Evolutionary conservation across 2,797 vertebrate genomes (phyloP).

Genomic region (Eutrigla gurnardus): DNA sequence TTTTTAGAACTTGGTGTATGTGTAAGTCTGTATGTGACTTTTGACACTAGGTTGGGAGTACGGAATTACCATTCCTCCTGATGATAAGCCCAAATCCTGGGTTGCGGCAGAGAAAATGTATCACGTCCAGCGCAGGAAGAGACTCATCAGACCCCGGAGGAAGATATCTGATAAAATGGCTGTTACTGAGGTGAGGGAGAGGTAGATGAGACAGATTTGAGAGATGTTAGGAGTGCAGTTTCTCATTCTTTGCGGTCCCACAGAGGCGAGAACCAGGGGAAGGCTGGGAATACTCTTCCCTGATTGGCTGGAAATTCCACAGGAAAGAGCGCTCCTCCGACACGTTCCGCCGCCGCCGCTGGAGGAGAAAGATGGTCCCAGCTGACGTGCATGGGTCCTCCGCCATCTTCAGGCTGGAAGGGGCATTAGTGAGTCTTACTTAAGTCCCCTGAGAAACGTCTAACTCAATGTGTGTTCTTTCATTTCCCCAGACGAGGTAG

Average conservation of each 20-base stretch:
- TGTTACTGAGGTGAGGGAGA: constrained; percentile 78
- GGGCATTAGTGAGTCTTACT: constrained; percentile 88
- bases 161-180: constrained; percentile 82
- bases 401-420: constrained; percentile 96
- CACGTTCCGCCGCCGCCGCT: constrained; percentile 92
- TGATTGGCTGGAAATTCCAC: constrained; percentile 99
- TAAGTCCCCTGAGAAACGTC: constrained; percentile 8
- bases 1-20: not conserved
- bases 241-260: not conserved
- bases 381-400: constrained; percentile 90
- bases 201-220: not conserved
- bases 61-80: constrained; percentile 93
- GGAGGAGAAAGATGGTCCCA: constrained; percentile 96
- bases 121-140: constrained; percentile 91
- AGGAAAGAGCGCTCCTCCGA: constrained; percentile 92
- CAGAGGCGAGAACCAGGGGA: constrained; percentile 81
- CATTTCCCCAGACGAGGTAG: not conserved
- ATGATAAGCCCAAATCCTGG: constrained; percentile 95
- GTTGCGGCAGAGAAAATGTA: constrained; percentile 98
- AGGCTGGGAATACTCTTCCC: constrained; percentile 97
- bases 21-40: constrained; percentile 6
- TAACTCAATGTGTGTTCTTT: constrained; percentile 15
- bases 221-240: not conserved
- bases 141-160: constrained; percentile 88
- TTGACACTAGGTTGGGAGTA: constrained; percentile 95